Conservation (phyloP, 2,797 vertebrate genomes). For the Cossypha caffra region DNA sequence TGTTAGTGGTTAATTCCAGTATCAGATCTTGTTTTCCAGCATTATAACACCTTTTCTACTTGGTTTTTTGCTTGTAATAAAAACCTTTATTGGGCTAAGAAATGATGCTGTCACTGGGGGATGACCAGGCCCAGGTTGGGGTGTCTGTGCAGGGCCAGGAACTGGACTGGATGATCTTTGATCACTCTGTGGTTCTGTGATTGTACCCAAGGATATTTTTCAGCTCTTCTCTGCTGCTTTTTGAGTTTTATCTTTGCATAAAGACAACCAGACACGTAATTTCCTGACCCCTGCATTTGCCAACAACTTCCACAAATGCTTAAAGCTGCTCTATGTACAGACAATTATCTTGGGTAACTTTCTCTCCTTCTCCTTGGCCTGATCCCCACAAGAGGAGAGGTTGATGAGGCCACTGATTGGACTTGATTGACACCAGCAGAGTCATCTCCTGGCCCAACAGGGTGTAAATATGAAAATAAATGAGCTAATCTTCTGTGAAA, state of each 20-base stretch:
- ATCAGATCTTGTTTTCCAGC: background rate
- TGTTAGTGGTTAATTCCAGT: background rate
- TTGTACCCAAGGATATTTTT: background rate
- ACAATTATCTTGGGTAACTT: background rate
- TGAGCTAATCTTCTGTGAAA: background rate
- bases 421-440: background rate
- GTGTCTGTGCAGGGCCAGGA: background rate
- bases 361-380: background rate
- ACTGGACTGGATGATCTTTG: background rate
- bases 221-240: background rate
- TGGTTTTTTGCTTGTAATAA: background rate
- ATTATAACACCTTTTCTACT: background rate
- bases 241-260: background rate
- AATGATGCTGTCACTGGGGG: background rate
- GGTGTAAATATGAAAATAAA: conserved; percentile 33
- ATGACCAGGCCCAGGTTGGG: background rate
- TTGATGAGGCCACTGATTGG: background rate
- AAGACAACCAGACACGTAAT: background rate
- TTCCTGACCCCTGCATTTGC: background rate
- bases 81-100: background rate
- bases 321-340: background rate
- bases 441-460: background rate
- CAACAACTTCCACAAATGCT: background rate
- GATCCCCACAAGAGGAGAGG: background rate
- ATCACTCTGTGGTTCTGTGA: background rate